Evolutionary conservation across 2,888 invertebrate genomes (phyloP).

Genomic region (Xiphydria camelus): DNA sequence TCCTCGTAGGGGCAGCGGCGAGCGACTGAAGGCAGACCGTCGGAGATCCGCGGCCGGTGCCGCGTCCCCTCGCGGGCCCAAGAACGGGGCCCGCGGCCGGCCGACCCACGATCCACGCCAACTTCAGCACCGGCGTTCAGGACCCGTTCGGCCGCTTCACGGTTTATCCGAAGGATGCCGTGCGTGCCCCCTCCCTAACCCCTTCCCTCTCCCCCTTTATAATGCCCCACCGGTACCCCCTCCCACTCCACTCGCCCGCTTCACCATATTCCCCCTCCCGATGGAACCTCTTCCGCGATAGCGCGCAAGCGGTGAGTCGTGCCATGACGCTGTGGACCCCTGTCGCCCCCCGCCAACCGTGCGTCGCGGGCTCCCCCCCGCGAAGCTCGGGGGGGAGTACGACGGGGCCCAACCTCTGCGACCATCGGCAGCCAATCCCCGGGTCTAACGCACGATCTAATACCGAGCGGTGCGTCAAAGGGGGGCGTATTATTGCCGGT

Average conservation of each 20-base stretch:
- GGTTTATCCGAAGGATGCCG: conserved; percentile 38
- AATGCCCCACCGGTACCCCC: conserved; percentile 6
- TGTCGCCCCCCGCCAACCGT: not conserved
- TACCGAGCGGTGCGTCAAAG: conserved; percentile 2
- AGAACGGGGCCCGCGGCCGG: conserved; percentile 27
- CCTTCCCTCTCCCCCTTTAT: conserved; percentile 15
- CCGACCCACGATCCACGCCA: conserved; percentile 25
- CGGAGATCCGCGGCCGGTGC: conserved; percentile 37
- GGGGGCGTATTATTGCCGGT: conserved; percentile 2
- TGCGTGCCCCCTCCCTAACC: conserved; percentile 23
- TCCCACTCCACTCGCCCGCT: not conserved
- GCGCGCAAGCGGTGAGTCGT: not conserved
- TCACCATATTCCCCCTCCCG: not conserved
- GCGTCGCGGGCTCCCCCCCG: conserved; percentile 30
- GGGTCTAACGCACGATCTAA: conserved; percentile 54
- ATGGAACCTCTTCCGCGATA: conserved; percentile 2
- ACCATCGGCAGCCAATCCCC: conserved; percentile 49
- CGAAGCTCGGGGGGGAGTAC: conserved; percentile 41
- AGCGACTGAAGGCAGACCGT: conserved; percentile 49
- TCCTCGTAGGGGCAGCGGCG: conserved; percentile 50
- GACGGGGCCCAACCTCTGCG: conserved; percentile 50
- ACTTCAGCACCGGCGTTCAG: conserved; percentile 28
- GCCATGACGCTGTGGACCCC: not conserved
- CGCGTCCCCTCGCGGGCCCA: conserved; percentile 28
- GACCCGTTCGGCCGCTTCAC: conserved; percentile 49